A percentile compares a stretch with the other conserved stretches of the same genome.
phyloP scores from a whole-genome alignment of 2,113 vertebrate species.

The Apteryx mantelli region DNA sequence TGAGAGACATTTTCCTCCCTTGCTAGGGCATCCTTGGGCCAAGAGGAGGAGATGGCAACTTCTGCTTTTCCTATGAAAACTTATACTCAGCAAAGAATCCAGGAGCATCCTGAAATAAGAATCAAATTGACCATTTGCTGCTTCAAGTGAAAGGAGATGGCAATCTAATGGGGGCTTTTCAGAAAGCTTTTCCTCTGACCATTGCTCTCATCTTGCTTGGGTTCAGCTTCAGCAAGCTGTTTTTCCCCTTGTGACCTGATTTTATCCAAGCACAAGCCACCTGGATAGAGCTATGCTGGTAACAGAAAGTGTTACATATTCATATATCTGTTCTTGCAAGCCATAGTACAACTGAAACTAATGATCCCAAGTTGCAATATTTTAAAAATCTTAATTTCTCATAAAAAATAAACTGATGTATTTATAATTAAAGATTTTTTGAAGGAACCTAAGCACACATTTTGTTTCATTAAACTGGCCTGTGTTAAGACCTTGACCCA shows the following conservation, averaged over 20 bases:
- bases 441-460: neutral
- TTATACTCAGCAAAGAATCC: neutral
- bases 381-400: neutral
- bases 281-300: neutral
- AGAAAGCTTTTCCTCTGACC: neutral
- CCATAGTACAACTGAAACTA: neutral
- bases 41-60: neutral
- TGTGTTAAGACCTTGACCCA: neutral
- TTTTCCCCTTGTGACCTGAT: neutral
- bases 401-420: neutral
- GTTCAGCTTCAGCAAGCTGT: neutral
- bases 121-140: neutral
- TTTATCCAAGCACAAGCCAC: neutral
- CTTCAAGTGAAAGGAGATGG: neutral
- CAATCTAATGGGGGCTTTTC: neutral
- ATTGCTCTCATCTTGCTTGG: neutral
- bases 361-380: neutral
- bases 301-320: neutral
- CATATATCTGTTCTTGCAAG: neutral
- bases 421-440: neutral
- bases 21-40: neutral
- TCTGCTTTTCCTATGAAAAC: neutral
- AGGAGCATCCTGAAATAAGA: neutral
- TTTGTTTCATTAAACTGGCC: neutral
- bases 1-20: neutral